Evolutionary conservation across 2,113 vertebrate species (phyloP), one percentile per base, ranked within the genome.

Genomic region (Scopus umbretta): DNA sequence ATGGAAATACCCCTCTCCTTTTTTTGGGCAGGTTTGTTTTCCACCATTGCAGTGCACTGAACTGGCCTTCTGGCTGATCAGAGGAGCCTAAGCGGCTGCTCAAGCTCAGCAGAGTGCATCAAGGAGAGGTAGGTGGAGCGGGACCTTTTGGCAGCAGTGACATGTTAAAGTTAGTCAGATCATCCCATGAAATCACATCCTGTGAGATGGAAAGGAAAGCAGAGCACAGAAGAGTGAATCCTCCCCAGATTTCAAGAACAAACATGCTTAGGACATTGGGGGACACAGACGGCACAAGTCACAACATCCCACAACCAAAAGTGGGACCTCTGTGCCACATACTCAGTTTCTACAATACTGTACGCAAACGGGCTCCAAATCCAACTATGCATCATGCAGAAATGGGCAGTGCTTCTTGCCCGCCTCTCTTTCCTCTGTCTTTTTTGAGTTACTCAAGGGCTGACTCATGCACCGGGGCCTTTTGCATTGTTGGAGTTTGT

Each of bases 401-500:
- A 34, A 1, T 1, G 11, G 30, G 75, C 53, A 53, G 87, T 0
- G 3, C 76, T 58, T 42, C 61, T 55, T 30, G 43, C 11, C 19
- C 32, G 47, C 18, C 40, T 9, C 40, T 32, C n/a, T 12, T 16
- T 27, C 52, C 67, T 38, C 71, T n/a, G 47, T 70, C 38, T 70
- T 16, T 4, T 29, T 23, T 8, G 45, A 26, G 53, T 21, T n/a
- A 15, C 87, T n/a, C 56, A 11, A n/a, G 42, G 30, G 32, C 55
- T 80, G 23, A 21, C 36, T 38, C 1, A 1, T 25, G 52, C 65
- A 34, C 66, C 0, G 0, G 72, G 55, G 72, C 7, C 45, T 49
- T 50, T 30, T 0, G 0, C 32, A 6, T 6, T 19, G 19, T 5
- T 70, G 16, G 36, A 16, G 78, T 59, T 40, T 49, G 8, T 1